phyloP scores from a whole-genome alignment of 2,113 vertebrate genomes.

The Globicephala melas region DNA sequence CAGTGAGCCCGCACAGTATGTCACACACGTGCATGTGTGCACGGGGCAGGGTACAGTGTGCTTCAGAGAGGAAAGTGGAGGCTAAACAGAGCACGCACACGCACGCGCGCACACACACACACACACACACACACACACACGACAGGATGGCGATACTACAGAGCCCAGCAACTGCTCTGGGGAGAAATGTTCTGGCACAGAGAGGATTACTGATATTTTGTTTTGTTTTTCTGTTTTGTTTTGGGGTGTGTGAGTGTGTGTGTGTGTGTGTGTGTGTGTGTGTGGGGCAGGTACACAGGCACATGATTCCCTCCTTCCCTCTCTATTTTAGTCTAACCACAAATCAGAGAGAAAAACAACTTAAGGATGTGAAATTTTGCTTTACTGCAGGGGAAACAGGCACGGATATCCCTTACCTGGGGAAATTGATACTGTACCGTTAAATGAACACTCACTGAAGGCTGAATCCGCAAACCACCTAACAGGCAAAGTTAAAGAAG shows the following conservation, averaged over 20 bases:
- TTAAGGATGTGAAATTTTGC: constrained; percentile 55
- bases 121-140: neutral
- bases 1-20: neutral
- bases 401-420: constrained; percentile 42
- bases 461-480: constrained; percentile 43
- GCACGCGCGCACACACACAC: fast-evolving
- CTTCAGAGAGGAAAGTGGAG: neutral
- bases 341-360: constrained; percentile 62
- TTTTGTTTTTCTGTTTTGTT: neutral
- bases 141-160: neutral
- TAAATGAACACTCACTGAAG: constrained; percentile 55
- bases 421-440: constrained; percentile 64
- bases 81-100: neutral
- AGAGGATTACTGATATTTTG: neutral
- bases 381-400: constrained; percentile 23
- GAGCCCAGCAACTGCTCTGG: neutral
- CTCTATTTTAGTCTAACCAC: constrained; percentile 24
- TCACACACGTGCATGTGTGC: neutral
- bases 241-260: neutral
- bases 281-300: neutral
- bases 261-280: neutral
- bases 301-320: neutral
- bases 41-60: neutral
- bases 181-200: neutral
- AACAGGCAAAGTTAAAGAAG: constrained; percentile 65